These are phyloP conservation scores for Idaea dimidiata DNA, from an alignment of 2,888 invertebrate genomes.

Conservation along the genomic window DNA sequence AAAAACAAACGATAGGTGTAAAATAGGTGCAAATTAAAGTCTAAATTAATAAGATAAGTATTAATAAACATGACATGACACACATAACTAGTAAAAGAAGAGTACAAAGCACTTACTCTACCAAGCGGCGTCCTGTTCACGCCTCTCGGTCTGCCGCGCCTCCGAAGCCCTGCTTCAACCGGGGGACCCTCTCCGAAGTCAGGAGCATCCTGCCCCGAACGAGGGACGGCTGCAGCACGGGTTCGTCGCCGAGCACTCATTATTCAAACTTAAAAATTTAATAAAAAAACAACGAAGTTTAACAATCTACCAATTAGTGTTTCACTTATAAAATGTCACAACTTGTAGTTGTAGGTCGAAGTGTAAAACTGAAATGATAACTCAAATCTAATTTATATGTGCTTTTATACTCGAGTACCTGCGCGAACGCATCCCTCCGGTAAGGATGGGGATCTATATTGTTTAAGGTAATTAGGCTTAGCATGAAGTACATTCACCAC, in stretches of 20 bases:
- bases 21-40: neutral
- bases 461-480: neutral
- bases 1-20: no score
- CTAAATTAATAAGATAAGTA: neutral
- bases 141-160: slow-evolving; percentile 48
- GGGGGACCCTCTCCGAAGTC: neutral
- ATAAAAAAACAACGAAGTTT: no score
- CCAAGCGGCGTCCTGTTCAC: slow-evolving; percentile 44
- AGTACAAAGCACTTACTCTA: slow-evolving; percentile 44
- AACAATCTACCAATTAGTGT: no score
- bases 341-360: no score
- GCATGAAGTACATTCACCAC: neutral
- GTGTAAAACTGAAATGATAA: no score
- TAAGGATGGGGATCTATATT: neutral
- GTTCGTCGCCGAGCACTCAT: neutral
- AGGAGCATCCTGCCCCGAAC: neutral
- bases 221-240: neutral
- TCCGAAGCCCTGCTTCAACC: slow-evolving; percentile 12
- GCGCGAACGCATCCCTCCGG: neutral
- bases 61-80: neutral
- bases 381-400: neutral
- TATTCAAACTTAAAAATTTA: neutral
- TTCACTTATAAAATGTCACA: no score
- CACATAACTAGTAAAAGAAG: neutral
- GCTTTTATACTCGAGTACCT: neutral